Evolutionary conservation across 2,797 vertebrate genomes (phyloP).

Genomic region (Lepilemur ruficaudatus): DNA sequence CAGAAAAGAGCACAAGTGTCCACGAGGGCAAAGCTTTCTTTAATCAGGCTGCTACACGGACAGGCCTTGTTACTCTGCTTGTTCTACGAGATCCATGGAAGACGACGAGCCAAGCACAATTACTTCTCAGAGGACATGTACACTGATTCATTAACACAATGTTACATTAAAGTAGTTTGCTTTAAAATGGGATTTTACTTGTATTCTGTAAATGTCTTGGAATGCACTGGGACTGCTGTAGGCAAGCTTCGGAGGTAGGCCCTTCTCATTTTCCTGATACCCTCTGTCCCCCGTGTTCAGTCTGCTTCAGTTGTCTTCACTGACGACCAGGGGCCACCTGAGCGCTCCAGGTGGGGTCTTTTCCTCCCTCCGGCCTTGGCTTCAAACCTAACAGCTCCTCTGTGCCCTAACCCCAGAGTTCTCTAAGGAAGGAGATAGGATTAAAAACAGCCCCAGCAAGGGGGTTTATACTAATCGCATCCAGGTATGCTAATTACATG

Average conservation of each 20-base stretch:
- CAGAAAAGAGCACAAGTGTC: neutral
- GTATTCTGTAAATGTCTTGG: neutral
- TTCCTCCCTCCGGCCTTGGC: neutral
- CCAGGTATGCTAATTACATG: neutral
- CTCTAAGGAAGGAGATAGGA: neutral
- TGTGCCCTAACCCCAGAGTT: neutral
- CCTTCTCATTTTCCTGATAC: neutral
- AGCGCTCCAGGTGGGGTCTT: neutral
- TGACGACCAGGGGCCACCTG: neutral
- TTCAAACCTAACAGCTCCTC: neutral
- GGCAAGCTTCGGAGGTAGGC: neutral
- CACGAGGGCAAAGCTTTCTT: neutral
- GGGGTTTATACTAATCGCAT: neutral
- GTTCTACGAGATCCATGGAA: neutral
- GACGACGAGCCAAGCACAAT: neutral
- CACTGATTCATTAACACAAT: neutral
- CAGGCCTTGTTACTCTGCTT: neutral
- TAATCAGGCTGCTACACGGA: neutral
- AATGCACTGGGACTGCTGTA: neutral
- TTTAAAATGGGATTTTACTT: neutral
- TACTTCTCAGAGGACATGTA: slow-evolving; percentile 6
- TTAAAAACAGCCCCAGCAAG: neutral
- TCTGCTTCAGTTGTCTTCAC: neutral
- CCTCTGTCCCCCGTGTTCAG: neutral
- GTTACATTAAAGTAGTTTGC: neutral